Evolutionary conservation across 2,888 invertebrate genomes (phyloP), one percentile per base, ranked within the genome.

Genomic region (Nymphalis c-album): DNA sequence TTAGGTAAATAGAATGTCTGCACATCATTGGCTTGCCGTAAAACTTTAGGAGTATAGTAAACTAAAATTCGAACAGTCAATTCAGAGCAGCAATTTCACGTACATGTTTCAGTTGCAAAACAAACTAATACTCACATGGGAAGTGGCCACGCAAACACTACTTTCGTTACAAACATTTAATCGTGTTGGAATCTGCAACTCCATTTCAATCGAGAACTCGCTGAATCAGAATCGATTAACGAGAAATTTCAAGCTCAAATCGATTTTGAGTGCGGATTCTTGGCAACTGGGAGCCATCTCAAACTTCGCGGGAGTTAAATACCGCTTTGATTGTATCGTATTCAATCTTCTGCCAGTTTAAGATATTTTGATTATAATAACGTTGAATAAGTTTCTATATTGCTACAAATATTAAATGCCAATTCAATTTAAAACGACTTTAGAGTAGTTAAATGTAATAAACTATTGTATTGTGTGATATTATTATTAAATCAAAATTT

Each of bases 161-260:
- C 71, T 76, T 73, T 71, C 71, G 72, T 73, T 71, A 73, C 75
- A 71, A 73, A 76, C 73, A 71, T 76, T 77, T 71, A 77, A 76
- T 76, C 75, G 71, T 64, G 70, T 74, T 78, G 75, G 78, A 80
- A 81, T 82, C 78, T 79, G 80, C 79, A 78, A 82, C 78, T 80
- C 80, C 79, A 80, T 77, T 80, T 80, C 80, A 80, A 81, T 83
- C 76, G 81, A 80, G 80, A 82, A 78, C 79, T 78, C 74, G 81
- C 80, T 83, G 80, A 86, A 82, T 86, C 81, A 79, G 84, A 86
- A 84, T 85, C 85, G 85, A 86, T 86, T 87, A 85, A 82, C 80
- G 80, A 79, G 79, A 78, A 80, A 83, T 82, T 84, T 81, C 80
- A 74, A 81, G 80, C 82, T 84, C 75, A 79, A 86, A 84, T 80